A percentile compares a stretch with the other conserved stretches of the same genome.
Evolutionary conservation across 2,113 vertebrate genomes (phyloP).

Genomic region (Danionella cerebrum): DNA sequence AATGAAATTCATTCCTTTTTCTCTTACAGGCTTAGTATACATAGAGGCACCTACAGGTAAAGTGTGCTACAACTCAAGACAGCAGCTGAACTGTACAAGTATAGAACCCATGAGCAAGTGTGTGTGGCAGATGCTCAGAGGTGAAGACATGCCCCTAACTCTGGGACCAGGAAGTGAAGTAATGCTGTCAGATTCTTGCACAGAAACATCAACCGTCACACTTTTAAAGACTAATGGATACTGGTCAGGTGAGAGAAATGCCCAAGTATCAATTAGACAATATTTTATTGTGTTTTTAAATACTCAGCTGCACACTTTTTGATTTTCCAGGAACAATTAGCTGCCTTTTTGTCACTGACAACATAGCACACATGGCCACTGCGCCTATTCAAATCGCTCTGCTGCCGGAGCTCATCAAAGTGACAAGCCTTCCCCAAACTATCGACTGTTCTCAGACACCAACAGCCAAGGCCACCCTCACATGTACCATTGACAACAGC

Average conservation of each 20-base stretch:
- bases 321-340: slow-evolving; percentile 46
- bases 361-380: slow-evolving; percentile 44
- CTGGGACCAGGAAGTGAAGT: slow-evolving; percentile 32
- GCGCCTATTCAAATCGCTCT: slow-evolving; percentile 29
- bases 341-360: slow-evolving; percentile 45
- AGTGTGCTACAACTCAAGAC: slow-evolving; percentile 18
- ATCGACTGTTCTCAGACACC: neutral
- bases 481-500: slow-evolving; percentile 17
- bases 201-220: neutral
- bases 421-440: slow-evolving; percentile 21
- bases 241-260: slow-evolving; percentile 45
- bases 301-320: neutral
- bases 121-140: slow-evolving; percentile 17
- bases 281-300: too few relatives aligned
- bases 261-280: neutral
- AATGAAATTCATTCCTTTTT: neutral
- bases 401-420: slow-evolving; percentile 47
- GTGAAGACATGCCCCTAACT: neutral
- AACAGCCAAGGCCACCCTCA: fast-evolving
- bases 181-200: neutral
- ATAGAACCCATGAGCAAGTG: neutral
- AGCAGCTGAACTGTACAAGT: slow-evolving; percentile 32
- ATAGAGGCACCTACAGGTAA: neutral
- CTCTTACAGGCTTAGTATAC: slow-evolving; percentile 47
- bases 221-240: slow-evolving; percentile 36